Conservation (phyloP, 2,113 vertebrate genomes). For the Daphoenositta chrysoptera region DNA sequence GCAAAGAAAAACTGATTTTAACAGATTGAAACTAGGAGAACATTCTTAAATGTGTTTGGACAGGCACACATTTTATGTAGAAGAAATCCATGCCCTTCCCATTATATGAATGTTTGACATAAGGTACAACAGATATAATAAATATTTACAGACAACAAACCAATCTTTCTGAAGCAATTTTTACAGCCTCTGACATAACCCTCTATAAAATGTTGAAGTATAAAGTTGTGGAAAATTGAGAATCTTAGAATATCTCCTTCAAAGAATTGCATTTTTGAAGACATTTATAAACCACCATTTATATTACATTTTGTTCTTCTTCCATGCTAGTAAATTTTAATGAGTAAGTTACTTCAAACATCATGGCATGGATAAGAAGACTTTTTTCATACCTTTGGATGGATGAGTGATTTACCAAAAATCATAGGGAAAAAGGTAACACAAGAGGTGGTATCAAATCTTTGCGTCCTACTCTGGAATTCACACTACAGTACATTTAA, state of each 20-base stretch:
- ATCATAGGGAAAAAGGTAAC: background rate
- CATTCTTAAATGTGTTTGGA: background rate
- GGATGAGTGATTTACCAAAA: background rate
- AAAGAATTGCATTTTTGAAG: background rate
- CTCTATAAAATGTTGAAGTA: background rate
- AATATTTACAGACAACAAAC: background rate
- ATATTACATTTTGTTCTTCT: background rate
- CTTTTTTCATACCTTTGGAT: background rate
- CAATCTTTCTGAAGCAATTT: background rate
- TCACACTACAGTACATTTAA: background rate
- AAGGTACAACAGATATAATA: background rate
- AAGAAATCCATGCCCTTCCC: background rate
- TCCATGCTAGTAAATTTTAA: background rate
- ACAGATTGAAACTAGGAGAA: constrained; percentile 48
- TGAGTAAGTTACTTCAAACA: background rate
- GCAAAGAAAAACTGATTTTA: constrained; percentile 41
- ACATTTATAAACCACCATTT: background rate
- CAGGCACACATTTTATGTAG: background rate
- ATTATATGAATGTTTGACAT: background rate
- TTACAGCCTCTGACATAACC: background rate
- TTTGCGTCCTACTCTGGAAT: background rate
- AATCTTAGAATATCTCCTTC: background rate
- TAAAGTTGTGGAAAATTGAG: background rate
- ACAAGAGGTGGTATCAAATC: background rate
- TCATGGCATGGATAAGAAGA: background rate